Percentiles rank a stretch among this genome's conserved stretches.
phyloP scores from a whole-genome alignment of 1,140 invertebrate species.

The Whitmania pigra region DNA sequence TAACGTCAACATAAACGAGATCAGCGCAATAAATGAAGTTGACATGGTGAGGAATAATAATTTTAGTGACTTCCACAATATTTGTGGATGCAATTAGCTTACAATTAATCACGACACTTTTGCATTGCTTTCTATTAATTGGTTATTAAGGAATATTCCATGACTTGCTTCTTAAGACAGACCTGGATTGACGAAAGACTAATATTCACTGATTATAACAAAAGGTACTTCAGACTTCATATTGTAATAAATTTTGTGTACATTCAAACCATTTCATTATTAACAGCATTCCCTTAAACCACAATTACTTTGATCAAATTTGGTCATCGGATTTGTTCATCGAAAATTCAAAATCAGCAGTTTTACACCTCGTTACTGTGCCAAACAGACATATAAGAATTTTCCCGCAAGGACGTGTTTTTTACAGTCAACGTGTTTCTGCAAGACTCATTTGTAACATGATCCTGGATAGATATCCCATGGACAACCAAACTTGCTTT shows the following conservation, averaged over 20 bases:
- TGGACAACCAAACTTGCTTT: slow-evolving; percentile 81
- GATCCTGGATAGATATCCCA: slow-evolving; percentile 86
- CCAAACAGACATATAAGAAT: slow-evolving; percentile 54
- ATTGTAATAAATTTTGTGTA: too few relatives aligned
- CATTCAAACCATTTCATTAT: too few relatives aligned
- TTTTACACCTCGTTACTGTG: slow-evolving; percentile 34
- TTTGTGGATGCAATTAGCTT: too few relatives aligned
- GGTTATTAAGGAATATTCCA: slow-evolving; percentile 13
- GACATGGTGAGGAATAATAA: slow-evolving; percentile 14
- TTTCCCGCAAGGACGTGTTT: slow-evolving; percentile 53
- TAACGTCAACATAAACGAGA: slow-evolving; percentile 18
- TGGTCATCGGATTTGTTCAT: slow-evolving; percentile 57
- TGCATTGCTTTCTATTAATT: too few relatives aligned
- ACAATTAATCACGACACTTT: too few relatives aligned
- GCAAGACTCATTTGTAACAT: slow-evolving; percentile 64
- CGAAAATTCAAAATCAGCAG: slow-evolving; percentile 51
- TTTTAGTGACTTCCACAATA: too few relatives aligned
- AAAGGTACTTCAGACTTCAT: too few relatives aligned
- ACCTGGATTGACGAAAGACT: slow-evolving; percentile 12
- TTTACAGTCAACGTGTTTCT: slow-evolving; percentile 44
- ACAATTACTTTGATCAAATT: slow-evolving; percentile 39
- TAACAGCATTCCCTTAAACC: background rate
- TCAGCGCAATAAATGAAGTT: slow-evolving; percentile 18
- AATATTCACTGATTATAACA: background rate
- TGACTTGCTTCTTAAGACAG: slow-evolving; percentile 15